Base-by-base conservation (phyloP, 2,888 invertebrate species). In the Beris chalybata region DNA sequence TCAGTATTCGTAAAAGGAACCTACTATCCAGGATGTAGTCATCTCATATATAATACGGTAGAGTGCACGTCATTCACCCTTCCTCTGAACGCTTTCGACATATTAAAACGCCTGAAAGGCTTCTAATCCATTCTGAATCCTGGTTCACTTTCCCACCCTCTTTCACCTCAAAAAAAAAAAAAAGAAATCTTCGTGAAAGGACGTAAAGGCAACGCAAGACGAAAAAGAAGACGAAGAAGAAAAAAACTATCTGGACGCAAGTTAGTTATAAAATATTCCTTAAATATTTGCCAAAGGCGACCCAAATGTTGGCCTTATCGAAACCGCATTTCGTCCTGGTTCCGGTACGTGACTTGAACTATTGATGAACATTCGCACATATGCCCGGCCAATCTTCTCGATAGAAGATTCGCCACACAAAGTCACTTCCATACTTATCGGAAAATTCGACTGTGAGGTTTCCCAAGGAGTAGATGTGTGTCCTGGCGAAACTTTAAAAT, bases 301-400 rank as follows among this genome's bases (percentile, higher is more conserved):
- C 69, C 69, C 66, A 69, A 69, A 69, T 69, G 64, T 69, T 67
- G 69, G 69, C 69, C 66, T 69, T 69, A 69, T 69, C 69, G 67
- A 69, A 69, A 69, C 66, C 69, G 58, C 69, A 67, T 69, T 69
- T 69, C 61, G 65, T 64, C 66, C 59, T 64, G 69, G 66, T 65
- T 64, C 64, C 64, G 44, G 64, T 55, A 69, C 69, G 69, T 69
- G 69, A 69, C 69, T 67, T 52, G 69, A 69, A 69, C 59, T 22
- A 50, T 45, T 65, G 65, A 69, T 69, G 64, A 69, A 56, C 64
- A 66, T 61, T 63, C 65, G 4, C 58, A 59, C 52, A 55, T 61
- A 50, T 55, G 55, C 50, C 45, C 38, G 38, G 63, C 54, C 56
- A 64, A 54, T 53, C 64, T 38, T 3, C 9, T 22, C 22, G 22